phyloP scores from a whole-genome alignment of 2,113 vertebrate genomes.

The Sus scrofa region DNA sequence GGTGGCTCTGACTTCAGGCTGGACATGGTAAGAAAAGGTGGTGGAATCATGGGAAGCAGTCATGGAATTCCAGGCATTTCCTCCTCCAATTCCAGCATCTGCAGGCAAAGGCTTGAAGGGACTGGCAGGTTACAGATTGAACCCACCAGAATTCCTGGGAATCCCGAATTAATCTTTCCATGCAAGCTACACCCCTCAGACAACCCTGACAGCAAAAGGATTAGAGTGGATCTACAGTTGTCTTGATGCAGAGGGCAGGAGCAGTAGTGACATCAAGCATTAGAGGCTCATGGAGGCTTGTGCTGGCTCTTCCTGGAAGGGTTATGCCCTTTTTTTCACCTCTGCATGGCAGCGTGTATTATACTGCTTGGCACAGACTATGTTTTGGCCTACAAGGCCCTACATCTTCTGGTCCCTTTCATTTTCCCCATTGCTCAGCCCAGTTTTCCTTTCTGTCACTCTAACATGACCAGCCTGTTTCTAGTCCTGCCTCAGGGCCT shows the following conservation, averaged over 20 bases:
- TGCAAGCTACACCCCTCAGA: background rate
- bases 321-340: background rate
- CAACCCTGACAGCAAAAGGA: background rate
- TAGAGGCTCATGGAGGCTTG: background rate
- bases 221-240: fast-evolving
- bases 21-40: background rate
- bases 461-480: background rate
- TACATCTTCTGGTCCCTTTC: background rate
- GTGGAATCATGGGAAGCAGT: background rate
- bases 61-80: constrained; percentile 45
- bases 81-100: background rate
- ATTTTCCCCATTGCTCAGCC: background rate
- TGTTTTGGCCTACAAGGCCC: background rate
- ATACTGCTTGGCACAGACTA: too few species aligned
- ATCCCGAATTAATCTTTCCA: background rate
- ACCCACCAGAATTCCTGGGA: background rate
- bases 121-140: background rate
- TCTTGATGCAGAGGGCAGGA: background rate
- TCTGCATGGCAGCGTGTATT: fast-evolving
- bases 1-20: background rate
- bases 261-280: fast-evolving
- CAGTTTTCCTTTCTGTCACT: background rate
- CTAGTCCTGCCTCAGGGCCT: background rate
- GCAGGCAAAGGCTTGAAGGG: background rate
- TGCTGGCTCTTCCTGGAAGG: background rate